Evolutionary conservation across 2,797 vertebrate species (phyloP).

Genomic region (Pseudotriccus pelzelni): DNA sequence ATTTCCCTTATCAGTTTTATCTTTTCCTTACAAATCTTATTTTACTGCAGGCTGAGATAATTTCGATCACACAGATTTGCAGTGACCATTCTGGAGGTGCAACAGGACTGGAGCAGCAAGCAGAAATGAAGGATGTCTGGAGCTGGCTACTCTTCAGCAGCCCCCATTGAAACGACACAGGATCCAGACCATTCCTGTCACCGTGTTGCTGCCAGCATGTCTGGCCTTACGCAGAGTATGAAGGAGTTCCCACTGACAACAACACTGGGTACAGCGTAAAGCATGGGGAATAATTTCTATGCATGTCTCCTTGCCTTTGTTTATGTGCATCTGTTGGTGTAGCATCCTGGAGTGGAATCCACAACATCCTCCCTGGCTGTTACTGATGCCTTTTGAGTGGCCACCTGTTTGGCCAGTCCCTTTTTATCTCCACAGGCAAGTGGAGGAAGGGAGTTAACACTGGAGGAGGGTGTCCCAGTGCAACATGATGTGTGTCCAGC

Average conservation of each 20-base stretch:
- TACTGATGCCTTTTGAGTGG: background rate
- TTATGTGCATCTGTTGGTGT: background rate
- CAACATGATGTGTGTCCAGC: background rate
- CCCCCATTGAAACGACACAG: background rate
- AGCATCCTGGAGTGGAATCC: background rate
- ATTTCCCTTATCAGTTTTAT: background rate
- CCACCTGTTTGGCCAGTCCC: background rate
- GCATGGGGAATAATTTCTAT: background rate
- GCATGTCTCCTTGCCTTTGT: background rate
- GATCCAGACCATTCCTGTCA: background rate
- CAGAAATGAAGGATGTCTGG: background rate
- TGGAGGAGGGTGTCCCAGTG: too few species aligned
- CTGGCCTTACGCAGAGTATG: background rate
- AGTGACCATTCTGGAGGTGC: background rate
- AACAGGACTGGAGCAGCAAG: background rate
- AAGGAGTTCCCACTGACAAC: background rate
- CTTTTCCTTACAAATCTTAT: background rate
- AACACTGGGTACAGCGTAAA: background rate
- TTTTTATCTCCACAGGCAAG: accelerated
- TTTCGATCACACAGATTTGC: background rate
- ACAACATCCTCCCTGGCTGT: background rate
- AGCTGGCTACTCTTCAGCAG: background rate
- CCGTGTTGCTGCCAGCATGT: accelerated
- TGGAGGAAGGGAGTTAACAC: background rate
- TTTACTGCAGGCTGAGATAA: background rate